Base-by-base conservation (phyloP, 2,888 invertebrate species). In the Physocephala rufipes region DNA sequence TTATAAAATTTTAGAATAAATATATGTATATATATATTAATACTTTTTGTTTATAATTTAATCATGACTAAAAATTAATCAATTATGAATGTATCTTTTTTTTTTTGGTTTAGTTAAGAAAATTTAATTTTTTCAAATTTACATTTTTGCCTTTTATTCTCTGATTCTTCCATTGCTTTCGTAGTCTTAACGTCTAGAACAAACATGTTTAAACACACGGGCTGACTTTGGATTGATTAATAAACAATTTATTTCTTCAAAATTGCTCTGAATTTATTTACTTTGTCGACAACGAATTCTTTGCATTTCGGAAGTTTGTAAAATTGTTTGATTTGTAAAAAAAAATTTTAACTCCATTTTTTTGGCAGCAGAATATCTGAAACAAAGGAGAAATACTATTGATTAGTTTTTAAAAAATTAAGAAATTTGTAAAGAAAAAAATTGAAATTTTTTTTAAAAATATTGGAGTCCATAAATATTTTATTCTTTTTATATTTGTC, bases 71-170 rank as follows among this genome's bases (percentile, higher is more conserved):
- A 70, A 36, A 36, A 36, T 36, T 36, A 7, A 7, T 36, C 4
- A 7, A 36, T 9, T 7, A 36, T 36, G 36, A 36, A 9, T 36
- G 4, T 36, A 76, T 78, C 73, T 67, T 70, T 73, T 75, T 65
- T 65, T 61, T 61, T 68, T 61, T 61, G 16, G 66, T 28, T 47
- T 36, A 36, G 4, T 36, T 64, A 26, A 15, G 76, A 75, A 76
- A 71, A 71, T 73, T 74, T 15, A 43, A 51, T 15, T 49, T 19
- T 36, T 26, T 24, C 76, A 76, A 78, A 78, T 77, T 78, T 79
- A 77, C 75, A 77, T 76, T 80, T 78, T 78, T 76, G 76, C 78
- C 26, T 76, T 26, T 61, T 76, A 76, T 9, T 36, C 19, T 66
- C 19, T 21, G 51, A 19, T 30, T 55, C 12, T 19, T 26, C 15